A percentile compares a stretch with the other conserved stretches of the same genome.
Evolutionary conservation across 2,113 vertebrate genomes (phyloP).

Genomic region (Pristiophorus japonicus): DNA sequence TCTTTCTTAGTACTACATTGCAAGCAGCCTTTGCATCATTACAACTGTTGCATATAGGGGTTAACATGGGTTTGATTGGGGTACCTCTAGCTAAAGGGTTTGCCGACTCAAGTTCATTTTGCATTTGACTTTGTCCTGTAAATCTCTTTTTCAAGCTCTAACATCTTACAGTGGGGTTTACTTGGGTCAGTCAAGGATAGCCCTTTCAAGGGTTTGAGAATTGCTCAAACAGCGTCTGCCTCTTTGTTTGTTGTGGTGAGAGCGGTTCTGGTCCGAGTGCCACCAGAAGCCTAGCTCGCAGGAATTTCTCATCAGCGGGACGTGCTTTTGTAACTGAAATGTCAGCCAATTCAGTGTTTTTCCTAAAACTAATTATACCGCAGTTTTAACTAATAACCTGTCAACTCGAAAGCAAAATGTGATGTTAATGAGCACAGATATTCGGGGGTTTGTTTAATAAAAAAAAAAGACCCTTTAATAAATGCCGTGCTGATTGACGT

Average conservation of each 20-base stretch:
- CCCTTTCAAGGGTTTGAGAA: neutral
- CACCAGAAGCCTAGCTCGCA: conserved; percentile 37
- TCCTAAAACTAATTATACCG: conserved; percentile 13
- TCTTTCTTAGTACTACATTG: neutral
- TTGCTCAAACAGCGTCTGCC: neutral
- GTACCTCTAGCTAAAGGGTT: neutral
- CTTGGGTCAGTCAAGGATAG: neutral
- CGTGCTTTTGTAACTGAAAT: conserved; percentile 29
- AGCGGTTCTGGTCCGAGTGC: conserved; percentile 21
- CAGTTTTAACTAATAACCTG: conserved; percentile 21
- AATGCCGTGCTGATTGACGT: conserved; percentile 78
- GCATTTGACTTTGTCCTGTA: too few relatives aligned
- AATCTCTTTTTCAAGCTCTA: neutral
- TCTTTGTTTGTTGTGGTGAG: conserved; percentile 35
- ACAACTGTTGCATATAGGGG: neutral
- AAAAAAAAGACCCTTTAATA: conserved; percentile 57
- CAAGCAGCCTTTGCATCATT: neutral
- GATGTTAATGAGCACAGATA: conserved; percentile 29
- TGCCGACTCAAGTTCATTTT: neutral
- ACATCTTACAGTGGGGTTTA: neutral
- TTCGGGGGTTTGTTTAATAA: neutral
- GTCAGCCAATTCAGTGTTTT: conserved; percentile 31
- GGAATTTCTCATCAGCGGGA: conserved; percentile 39
- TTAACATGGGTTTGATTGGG: neutral
- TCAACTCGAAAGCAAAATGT: conserved; percentile 16